Base-by-base conservation (phyloP, 2,797 vertebrate genomes). In the Esox lucius region DNA sequence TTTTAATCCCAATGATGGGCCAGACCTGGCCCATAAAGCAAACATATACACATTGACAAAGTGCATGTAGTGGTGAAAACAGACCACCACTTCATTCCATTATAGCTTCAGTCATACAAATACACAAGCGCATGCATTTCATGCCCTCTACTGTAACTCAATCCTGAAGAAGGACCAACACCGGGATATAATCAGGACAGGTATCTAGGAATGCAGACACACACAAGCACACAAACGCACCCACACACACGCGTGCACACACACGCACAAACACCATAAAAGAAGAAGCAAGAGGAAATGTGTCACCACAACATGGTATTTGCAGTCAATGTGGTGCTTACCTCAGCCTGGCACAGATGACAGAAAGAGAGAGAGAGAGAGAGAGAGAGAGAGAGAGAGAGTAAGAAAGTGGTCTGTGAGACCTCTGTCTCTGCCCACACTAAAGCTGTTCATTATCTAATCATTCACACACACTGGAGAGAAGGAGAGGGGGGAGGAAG, bases 401-500 rank as follows among this genome's bases (percentile, higher is more conserved):
- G 73, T 75, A 78, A 87, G 68, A 73, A 19, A 68, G 66, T 59
- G 90, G 89, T 88, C 90, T 90, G 86, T 89, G 90, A 86, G 90
- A 91, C 90, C 90, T 90, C 81, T 84, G 71, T 89, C 87, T 88
- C 89, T 87, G 85, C 91, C 91, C 88, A 92, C 91, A 91, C 90
- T 88, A 91, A 90, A 91, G 90, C 91, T 92, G 91, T 87, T 89
- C 88, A 90, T 92, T 93, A 93, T 91, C 89, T 91, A 91, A 91
- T 89, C 85, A 83, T 75, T 90, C 87, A 69, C 86, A 61, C 12
- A 59, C 62, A 17, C 62, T 16, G 8, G 22, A 46, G 56, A 46
- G 56, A 46, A 17, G 26, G 35, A 72, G 39, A 73, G 68, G 87
- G 73, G 28, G 74, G 73, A 85, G 65, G 75, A 81, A 84, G 75